phyloP scores from a whole-genome alignment of 2,888 invertebrate genomes.

The Trilocha varians region DNA sequence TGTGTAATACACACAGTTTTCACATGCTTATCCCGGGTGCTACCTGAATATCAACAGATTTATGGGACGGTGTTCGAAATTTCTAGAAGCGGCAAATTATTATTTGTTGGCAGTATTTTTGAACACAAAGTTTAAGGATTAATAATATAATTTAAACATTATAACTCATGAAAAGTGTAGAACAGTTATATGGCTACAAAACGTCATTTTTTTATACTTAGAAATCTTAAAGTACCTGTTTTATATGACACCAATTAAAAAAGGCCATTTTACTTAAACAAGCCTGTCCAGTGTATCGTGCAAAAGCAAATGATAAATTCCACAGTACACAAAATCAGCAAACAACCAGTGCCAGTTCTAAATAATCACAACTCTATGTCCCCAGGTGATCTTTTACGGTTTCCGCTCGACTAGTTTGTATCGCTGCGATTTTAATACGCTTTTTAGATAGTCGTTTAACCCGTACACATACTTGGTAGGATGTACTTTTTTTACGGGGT shows the following conservation, averaged over 20 bases:
- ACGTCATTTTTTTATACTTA: too few species aligned
- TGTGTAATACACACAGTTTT: conserved; percentile 54
- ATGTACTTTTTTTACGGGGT: conserved; percentile 60
- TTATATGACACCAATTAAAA: too few species aligned
- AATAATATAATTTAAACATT: too few species aligned
- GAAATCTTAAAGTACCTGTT: too few species aligned
- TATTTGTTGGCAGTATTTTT: too few species aligned
- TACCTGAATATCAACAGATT: conserved; percentile 47
- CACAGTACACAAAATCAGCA: too few species aligned
- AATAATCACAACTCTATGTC: conserved; percentile 25
- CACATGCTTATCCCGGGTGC: conserved; percentile 55
- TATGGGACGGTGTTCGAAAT: conserved; percentile 26
- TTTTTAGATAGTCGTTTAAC: conserved; percentile 62
- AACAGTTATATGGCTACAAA: too few species aligned
- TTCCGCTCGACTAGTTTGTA: conserved; percentile 66
- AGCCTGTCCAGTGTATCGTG: too few species aligned
- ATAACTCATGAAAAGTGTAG: background rate
- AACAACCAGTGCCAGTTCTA: too few species aligned
- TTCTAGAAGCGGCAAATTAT: conserved; percentile 15
- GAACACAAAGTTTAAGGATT: too few species aligned
- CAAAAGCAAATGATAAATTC: too few species aligned
- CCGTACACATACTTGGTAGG: conserved; percentile 46
- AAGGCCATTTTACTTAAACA: too few species aligned
- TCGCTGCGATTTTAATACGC: conserved; percentile 65
- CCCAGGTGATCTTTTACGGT: conserved; percentile 54